Conservation (phyloP, 2,113 vertebrate genomes). For the Misgurnus anguillicaudatus region DNA sequence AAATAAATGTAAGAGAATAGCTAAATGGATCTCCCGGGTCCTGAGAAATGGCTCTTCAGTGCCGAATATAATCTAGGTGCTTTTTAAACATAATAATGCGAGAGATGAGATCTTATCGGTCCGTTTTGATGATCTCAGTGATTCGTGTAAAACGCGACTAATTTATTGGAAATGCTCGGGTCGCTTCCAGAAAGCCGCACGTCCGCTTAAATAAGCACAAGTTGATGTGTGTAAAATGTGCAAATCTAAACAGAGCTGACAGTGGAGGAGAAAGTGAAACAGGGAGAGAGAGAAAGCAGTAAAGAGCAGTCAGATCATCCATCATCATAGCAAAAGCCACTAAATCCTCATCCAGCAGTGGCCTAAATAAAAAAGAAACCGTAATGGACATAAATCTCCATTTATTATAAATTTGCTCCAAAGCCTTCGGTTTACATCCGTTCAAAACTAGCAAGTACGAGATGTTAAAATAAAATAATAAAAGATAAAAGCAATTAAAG, state of each 20-base stretch:
- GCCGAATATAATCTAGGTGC: not conserved
- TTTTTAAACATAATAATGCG: constrained; percentile 2
- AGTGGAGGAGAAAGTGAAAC: constrained; percentile 18
- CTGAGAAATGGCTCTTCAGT: not conserved
- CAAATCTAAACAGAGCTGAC: constrained; percentile 45
- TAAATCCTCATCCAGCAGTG: constrained; percentile 46
- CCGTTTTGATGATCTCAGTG: constrained; percentile 1
- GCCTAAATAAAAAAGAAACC: constrained; percentile 41
- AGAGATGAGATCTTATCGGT: constrained; percentile 30
- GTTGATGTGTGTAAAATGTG: constrained; percentile 46
- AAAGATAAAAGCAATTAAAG: no score
- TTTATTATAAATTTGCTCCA: constrained; percentile 41
- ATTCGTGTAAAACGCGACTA: constrained; percentile 6
- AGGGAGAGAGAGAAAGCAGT: constrained; percentile 4
- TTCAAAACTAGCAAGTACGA: constrained; percentile 16
- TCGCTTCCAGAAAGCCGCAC: constrained; percentile 13
- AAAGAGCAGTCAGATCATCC: constrained; percentile 21
- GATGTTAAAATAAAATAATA: constrained; percentile 5
- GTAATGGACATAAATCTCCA: constrained; percentile 47
- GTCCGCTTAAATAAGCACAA: constrained; percentile 41
- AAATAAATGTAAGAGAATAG: constrained; percentile 17
- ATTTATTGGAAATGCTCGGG: constrained; percentile 36
- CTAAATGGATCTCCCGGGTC: constrained; percentile 7
- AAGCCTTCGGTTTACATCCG: constrained; percentile 22
- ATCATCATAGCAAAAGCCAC: constrained; percentile 44